Evolutionary conservation across 2,113 vertebrate genomes (phyloP).

Genomic region (Chaenocephalus aceratus): DNA sequence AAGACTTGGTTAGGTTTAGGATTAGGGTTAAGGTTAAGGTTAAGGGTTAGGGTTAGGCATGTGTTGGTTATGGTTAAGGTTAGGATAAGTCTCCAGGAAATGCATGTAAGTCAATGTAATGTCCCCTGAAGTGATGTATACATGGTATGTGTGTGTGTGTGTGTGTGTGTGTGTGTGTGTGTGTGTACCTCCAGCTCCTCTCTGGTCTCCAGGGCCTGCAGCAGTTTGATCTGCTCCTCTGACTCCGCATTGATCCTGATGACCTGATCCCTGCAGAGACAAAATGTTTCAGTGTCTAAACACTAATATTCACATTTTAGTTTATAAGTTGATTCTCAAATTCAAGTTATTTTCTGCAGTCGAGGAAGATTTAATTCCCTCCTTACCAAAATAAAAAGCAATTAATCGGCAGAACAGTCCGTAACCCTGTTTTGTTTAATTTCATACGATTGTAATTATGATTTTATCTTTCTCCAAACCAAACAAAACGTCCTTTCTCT

Average conservation of each 20-base stretch:
- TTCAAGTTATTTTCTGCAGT: rapidly evolving
- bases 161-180: slow-evolving; percentile 28
- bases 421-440: neutral
- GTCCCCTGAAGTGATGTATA: too few relatives aligned
- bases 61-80: too few relatives aligned
- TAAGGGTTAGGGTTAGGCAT: too few relatives aligned
- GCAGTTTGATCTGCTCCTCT: slow-evolving; percentile 68
- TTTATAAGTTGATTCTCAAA: neutral
- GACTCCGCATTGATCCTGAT: slow-evolving; percentile 71
- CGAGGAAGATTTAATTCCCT: neutral
- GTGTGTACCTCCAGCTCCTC: slow-evolving; percentile 56
- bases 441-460: slow-evolving; percentile 10
- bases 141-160: slow-evolving; percentile 8
- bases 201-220: slow-evolving; percentile 67
- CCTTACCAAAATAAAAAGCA: neutral
- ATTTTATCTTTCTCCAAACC: slow-evolving; percentile 8
- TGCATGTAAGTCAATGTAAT: too few relatives aligned
- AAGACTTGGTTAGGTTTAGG: too few relatives aligned
- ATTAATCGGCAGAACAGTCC: neutral
- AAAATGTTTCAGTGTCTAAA: slow-evolving; percentile 1
- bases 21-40: too few relatives aligned
- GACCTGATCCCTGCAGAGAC: slow-evolving; percentile 77
- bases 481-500: neutral
- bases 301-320: neutral
- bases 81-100: too few relatives aligned